These are phyloP conservation scores for Holotrichia oblita DNA, from an alignment of 1,140 invertebrate genomes.

Conservation along the genomic window DNA sequence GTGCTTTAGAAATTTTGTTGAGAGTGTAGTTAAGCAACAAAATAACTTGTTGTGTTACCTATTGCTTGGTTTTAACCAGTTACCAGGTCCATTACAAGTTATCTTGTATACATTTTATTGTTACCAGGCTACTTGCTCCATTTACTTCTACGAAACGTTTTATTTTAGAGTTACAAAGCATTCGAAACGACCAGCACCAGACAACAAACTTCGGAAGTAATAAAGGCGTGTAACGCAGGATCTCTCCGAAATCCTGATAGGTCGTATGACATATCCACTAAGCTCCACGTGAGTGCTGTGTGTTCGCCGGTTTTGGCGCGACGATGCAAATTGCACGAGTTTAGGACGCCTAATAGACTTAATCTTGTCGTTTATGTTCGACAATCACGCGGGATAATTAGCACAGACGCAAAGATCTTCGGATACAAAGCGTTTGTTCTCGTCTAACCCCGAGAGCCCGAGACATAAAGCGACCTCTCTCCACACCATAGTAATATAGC, in stretches of 20 bases:
- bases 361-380: constrained; percentile 61
- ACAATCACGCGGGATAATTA: constrained; percentile 60
- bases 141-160: no score
- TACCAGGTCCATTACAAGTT: no score
- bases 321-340: constrained; percentile 60
- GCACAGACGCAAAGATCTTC: constrained; percentile 55
- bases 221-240: constrained; percentile 46
- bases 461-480: no score
- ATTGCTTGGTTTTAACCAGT: no score
- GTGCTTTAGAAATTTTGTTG: no score
- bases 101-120: no score
- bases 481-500: neutral
- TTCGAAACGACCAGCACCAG: no score
- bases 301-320: constrained; percentile 44
- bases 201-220: constrained; percentile 43
- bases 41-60: no score
- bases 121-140: no score
- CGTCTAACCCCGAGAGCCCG: neutral
- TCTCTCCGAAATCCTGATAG: constrained; percentile 44
- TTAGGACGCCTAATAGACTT: constrained; percentile 60
- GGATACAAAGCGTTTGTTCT: constrained; percentile 49
- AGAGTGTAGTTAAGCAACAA: no score
- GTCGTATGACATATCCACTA: constrained; percentile 48
- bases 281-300: constrained; percentile 47
- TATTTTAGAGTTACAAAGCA: no score